Conservation (phyloP, 2,797 vertebrate genomes). For the Macroramphosus scolopax region DNA sequence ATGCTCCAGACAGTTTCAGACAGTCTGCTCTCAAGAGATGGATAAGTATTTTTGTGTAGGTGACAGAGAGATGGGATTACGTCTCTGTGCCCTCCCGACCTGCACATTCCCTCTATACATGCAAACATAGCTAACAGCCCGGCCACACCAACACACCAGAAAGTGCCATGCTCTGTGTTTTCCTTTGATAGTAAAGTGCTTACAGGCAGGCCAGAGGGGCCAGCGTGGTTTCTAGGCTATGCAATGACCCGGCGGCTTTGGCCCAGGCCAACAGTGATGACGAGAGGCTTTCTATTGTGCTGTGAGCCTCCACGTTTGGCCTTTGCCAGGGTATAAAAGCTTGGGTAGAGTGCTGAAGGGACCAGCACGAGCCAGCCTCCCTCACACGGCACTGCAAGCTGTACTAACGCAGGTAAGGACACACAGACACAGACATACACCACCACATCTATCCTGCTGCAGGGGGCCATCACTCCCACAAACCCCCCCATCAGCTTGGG, state of each 20-base stretch:
- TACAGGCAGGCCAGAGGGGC: slow-evolving; percentile 76
- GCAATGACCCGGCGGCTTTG: slow-evolving; percentile 79
- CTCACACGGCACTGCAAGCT: slow-evolving; percentile 78
- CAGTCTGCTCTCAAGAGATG: too few species aligned
- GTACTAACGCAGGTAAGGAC: slow-evolving; percentile 88
- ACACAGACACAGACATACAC: slow-evolving; percentile 49
- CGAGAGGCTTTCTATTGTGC: slow-evolving; percentile 85
- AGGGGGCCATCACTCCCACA: slow-evolving; percentile 20
- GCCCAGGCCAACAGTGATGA: slow-evolving; percentile 81
- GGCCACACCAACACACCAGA: slow-evolving; percentile 20
- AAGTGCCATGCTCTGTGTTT: slow-evolving; percentile 77
- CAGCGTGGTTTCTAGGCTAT: slow-evolving; percentile 68
- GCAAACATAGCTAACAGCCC: slow-evolving; percentile 43
- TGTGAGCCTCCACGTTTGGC: slow-evolving; percentile 66
- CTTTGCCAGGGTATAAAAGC: slow-evolving; percentile 95
- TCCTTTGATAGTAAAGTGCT: slow-evolving; percentile 86
- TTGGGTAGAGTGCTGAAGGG: slow-evolving; percentile 47
- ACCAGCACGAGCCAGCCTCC: slow-evolving; percentile 77
- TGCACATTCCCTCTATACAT: slow-evolving; percentile 60
- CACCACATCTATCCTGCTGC: slow-evolving; percentile 18
- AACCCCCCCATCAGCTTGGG: slow-evolving; percentile 15
- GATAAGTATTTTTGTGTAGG: slow-evolving; percentile 19
- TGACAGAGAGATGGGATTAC: slow-evolving; percentile 48
- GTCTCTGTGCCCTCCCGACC: slow-evolving; percentile 52
- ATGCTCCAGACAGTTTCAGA: too few species aligned